Evolutionary conservation across 2,797 vertebrate species (phyloP).

Genomic region (Chiropotes sagulatus): DNA sequence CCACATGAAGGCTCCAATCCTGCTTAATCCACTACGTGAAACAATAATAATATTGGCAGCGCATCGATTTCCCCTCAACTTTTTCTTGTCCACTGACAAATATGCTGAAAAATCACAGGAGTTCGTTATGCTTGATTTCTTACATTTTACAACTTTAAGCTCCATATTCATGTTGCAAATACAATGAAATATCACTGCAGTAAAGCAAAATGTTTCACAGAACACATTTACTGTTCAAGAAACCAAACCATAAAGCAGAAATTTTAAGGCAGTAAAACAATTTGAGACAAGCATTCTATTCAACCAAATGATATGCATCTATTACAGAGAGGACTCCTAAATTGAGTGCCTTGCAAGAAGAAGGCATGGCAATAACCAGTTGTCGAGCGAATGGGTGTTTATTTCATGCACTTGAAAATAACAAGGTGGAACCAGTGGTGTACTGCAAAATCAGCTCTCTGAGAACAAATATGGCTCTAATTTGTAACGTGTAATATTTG

Average conservation of each 20-base stretch:
- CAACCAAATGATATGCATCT: not conserved
- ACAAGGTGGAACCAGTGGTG: not conserved
- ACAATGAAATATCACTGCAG: conserved; percentile 48
- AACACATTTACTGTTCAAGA: conserved; percentile 43
- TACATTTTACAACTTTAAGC: conserved; percentile 44
- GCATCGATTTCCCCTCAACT: not conserved
- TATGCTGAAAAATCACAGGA: conserved; percentile 25
- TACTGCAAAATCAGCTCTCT: not conserved
- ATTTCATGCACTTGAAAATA: conserved; percentile 38
- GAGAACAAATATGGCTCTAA: not conserved
- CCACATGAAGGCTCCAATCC: not conserved
- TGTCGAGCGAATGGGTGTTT: not conserved
- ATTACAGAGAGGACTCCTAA: conserved; percentile 32
- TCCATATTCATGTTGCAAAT: conserved; percentile 4
- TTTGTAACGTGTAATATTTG: not conserved
- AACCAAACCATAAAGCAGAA: conserved; percentile 57
- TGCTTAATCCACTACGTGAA: not conserved
- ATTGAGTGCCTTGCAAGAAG: not conserved
- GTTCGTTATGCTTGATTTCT: conserved; percentile 44
- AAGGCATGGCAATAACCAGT: not conserved
- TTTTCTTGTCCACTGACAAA: not conserved
- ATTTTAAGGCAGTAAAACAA: conserved; percentile 60
- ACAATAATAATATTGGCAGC: not conserved
- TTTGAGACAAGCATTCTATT: conserved; percentile 55
- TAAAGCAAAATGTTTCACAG: conserved; percentile 56